Evolutionary conservation across 2,797 vertebrate species (phyloP), one percentile per base, ranked within the genome.

Genomic region (Vespertilio murinus): DNA sequence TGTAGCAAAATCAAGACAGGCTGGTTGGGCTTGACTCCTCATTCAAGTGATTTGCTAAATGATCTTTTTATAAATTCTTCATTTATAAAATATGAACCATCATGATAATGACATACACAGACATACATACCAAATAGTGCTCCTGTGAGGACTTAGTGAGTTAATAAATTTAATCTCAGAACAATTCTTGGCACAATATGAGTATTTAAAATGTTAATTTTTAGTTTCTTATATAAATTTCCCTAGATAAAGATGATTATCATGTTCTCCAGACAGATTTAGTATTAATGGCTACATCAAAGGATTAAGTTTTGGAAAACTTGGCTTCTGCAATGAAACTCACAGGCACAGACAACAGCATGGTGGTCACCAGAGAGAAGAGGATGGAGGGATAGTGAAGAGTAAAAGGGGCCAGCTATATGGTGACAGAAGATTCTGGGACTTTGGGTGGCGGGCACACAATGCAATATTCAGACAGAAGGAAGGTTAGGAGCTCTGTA

Each of bases 191-290:
- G 22, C 17, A 61, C 2, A 87, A 30, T 52, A 59, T 82, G 25
- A 90, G 8, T 40, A 90, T 71, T 92, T 56, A 61, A 69, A 69
- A 84, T 42, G 35, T 42, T 78, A 88, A 69, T 40, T 93, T 64
- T 88, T 47, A 54, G 22, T 81, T 94, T 91, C 35, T 35, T 83
- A 2, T 25, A 42, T 65, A 71, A 90, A 84, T 20, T 77, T 92
- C 8, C 25, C 3, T 17, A 65, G 13, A 80, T 3, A 65, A 40
- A 84, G 88, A 80, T 33, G 56, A 70, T 8, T 49, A 14, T 25
- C 6, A 11, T 47, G 40, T 8, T 70, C 38, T 61, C 28, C 13
- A 61, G 59, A 59, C 25, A 30, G 3, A 69, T 4, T 61, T 5
- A 4, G 23, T 74, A 80, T 87, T 88, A 88, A 77, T 28, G 14